These are phyloP conservation scores for Synanthedon myopaeformis DNA, from an alignment of 2,888 invertebrate species.

Conservation along the genomic window DNA sequence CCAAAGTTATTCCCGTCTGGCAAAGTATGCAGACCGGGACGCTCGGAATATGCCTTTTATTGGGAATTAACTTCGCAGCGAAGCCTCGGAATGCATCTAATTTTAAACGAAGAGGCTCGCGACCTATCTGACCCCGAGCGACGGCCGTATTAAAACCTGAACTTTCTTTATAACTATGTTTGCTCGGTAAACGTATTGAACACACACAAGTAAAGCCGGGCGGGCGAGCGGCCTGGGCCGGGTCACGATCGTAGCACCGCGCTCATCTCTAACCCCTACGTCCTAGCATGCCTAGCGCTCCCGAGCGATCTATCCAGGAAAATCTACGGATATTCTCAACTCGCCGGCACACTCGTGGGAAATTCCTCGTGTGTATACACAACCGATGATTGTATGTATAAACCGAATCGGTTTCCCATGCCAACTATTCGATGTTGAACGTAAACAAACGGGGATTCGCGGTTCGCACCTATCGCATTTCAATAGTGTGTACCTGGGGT, in stretches of 20 bases:
- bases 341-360: constrained; percentile 52
- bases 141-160: constrained; percentile 65
- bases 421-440: constrained; percentile 10
- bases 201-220: constrained; percentile 50
- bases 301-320: constrained; percentile 60
- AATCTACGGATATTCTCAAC: constrained; percentile 29
- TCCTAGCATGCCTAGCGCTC: constrained; percentile 40
- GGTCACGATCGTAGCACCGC: constrained; percentile 43
- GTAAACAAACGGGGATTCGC: constrained; percentile 54
- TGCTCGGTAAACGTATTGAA: constrained; percentile 59
- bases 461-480: constrained; percentile 28
- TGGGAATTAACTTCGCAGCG: constrained; percentile 35
- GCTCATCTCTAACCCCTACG: constrained; percentile 6
- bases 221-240: constrained; percentile 41
- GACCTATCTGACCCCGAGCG: constrained; percentile 65
- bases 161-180: constrained; percentile 68
- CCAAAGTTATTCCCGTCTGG: constrained; percentile 46
- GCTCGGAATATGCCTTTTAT: constrained; percentile 40
- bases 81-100: constrained; percentile 69
- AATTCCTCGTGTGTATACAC: constrained; percentile 41
- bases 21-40: constrained; percentile 11
- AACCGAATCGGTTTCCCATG: not conserved
- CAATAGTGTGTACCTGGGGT: constrained; percentile 63
- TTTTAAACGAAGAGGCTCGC: constrained; percentile 68
- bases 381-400: constrained; percentile 8